Evolutionary conservation across 2,888 invertebrate species (phyloP).

Genomic region (Achlya flavicornis): DNA sequence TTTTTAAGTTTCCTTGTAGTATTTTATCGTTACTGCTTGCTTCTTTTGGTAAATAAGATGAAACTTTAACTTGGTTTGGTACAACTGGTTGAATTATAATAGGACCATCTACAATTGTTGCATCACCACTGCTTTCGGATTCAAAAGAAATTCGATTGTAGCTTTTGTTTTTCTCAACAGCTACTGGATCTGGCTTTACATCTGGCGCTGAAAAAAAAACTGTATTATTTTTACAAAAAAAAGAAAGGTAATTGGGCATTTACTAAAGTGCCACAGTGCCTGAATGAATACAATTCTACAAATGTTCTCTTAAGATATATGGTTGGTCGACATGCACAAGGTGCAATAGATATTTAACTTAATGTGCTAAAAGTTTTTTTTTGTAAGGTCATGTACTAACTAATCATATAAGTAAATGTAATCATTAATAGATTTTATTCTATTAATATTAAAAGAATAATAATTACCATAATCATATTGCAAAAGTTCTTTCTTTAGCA

Average conservation of each 20-base stretch:
- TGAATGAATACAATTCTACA: too few relatives aligned
- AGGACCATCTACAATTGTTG: neutral
- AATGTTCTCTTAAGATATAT: too few relatives aligned
- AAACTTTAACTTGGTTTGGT: neutral
- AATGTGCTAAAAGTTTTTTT: too few relatives aligned
- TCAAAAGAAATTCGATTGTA: neutral
- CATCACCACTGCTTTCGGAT: neutral
- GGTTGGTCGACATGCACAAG: too few relatives aligned
- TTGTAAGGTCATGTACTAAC: too few relatives aligned
- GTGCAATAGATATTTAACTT: too few relatives aligned
- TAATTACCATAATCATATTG: slow-evolving; percentile 20
- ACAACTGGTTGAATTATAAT: neutral
- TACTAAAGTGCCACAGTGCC: too few relatives aligned
- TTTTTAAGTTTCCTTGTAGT: neutral
- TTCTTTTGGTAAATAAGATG: neutral
- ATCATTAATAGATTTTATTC: neutral
- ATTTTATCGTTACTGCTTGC: neutral
- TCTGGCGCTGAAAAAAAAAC: neutral
- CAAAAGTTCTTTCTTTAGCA: slow-evolving; percentile 53
- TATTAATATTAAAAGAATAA: neutral
- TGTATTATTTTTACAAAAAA: too few relatives aligned
- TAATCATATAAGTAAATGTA: too few relatives aligned
- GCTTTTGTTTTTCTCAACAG: neutral
- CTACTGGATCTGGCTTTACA: neutral
- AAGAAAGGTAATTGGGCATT: too few relatives aligned